These are phyloP conservation scores for Drosophila robusta DNA, from an alignment of 2,888 invertebrate species.

Conservation along the genomic window DNA sequence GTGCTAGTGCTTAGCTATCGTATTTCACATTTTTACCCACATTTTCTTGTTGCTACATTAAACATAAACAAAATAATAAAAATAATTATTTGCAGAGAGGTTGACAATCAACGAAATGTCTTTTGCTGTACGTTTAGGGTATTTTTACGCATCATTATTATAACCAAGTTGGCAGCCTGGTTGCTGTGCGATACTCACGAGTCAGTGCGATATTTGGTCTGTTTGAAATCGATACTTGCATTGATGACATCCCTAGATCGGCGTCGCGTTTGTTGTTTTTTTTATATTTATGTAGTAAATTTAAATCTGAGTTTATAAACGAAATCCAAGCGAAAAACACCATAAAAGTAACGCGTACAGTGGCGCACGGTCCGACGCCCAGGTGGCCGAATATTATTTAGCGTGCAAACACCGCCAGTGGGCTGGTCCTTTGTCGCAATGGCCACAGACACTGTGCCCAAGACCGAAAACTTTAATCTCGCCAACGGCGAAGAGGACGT, in stretches of 20 bases:
- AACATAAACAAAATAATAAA: slow-evolving; percentile 76
- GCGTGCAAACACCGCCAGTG: neutral
- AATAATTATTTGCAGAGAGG: slow-evolving; percentile 58
- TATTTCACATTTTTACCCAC: slow-evolving; percentile 54
- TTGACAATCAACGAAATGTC: slow-evolving; percentile 45
- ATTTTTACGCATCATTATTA: slow-evolving; percentile 19
- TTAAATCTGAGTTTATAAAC: slow-evolving; percentile 50
- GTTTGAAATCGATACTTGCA: slow-evolving; percentile 19
- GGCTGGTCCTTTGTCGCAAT: slow-evolving; percentile 29
- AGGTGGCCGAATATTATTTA: slow-evolving; percentile 33
- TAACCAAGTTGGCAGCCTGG: slow-evolving; percentile 23
- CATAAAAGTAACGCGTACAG: slow-evolving; percentile 12
- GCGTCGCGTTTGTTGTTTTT: slow-evolving; percentile 62
- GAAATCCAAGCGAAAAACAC: slow-evolving; percentile 39
- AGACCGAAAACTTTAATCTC: slow-evolving; percentile 61
- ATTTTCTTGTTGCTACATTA: slow-evolving; percentile 39
- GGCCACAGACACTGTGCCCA: slow-evolving; percentile 68
- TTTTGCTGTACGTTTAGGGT: slow-evolving; percentile 16
- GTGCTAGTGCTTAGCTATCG: slow-evolving; percentile 30
- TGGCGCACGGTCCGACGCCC: slow-evolving; percentile 11
- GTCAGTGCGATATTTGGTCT: slow-evolving; percentile 1
- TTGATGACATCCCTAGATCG: slow-evolving; percentile 36
- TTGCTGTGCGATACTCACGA: neutral
- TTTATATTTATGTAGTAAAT: slow-evolving; percentile 36
- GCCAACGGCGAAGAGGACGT: slow-evolving; percentile 61